Evolutionary conservation across 2,113 vertebrate genomes (phyloP).

Genomic region (Grallaria varia): DNA sequence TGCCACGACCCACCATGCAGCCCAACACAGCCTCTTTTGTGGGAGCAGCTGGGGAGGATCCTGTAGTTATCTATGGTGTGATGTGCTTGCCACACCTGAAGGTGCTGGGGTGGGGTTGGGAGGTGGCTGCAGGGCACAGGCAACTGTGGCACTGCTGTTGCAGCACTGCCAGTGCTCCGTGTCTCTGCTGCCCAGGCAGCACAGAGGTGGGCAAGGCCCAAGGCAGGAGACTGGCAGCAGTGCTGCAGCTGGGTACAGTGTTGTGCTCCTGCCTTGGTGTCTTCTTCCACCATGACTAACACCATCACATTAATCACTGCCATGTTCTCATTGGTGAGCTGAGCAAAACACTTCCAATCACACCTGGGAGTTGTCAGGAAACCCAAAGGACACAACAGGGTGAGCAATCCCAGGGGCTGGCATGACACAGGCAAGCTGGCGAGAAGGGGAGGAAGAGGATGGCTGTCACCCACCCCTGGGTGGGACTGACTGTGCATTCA

Average conservation of each 20-base stretch:
- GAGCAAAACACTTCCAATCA: neutral
- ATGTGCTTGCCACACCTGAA: neutral
- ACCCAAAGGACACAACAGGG: neutral
- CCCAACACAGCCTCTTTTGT: neutral
- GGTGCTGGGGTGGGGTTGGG: neutral
- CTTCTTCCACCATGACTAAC: neutral
- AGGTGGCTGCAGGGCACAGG: neutral
- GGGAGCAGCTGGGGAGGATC: neutral
- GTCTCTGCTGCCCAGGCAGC: neutral
- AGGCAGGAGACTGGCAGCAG: neutral
- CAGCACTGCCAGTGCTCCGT: neutral
- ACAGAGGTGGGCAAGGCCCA: rapidly evolving
- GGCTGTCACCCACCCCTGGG: neutral
- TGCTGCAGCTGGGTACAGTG: neutral
- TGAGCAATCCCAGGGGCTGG: neutral
- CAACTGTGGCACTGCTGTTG: rapidly evolving
- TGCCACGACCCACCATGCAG: neutral
- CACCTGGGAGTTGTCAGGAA: neutral
- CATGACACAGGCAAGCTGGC: neutral
- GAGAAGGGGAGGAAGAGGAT: neutral
- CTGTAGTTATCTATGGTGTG: rapidly evolving
- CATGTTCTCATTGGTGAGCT: neutral
- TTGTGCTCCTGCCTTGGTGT: neutral
- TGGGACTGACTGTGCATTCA: neutral
- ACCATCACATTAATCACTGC: neutral